Base-by-base conservation (phyloP, 2,113 vertebrate species). In the Willisornis vidua region DNA sequence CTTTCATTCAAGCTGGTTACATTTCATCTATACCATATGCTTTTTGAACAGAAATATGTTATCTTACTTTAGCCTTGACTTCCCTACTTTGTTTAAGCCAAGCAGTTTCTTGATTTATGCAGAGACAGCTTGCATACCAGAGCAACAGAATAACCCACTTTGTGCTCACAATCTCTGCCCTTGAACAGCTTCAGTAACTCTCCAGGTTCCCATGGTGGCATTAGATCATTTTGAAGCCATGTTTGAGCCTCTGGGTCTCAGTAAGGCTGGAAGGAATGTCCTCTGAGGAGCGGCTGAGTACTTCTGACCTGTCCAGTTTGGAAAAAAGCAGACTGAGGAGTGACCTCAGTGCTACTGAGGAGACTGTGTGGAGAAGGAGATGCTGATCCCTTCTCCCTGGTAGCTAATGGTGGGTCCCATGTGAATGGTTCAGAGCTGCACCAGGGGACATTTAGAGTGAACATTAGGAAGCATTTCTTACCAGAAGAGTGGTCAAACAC, bases 121-220 rank as follows among this genome's bases (percentile, higher is more conserved):
- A 74, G 48, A 48, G 68, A 18, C 65, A 85, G 70, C 68, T 58
- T 78, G 70, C 55, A 41, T 14, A 31, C 43, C 55, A 81, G 13
- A 90, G 82, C 82, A 90, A 85, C 54, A 76, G 29, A 93, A 33
- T 65, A 93, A 75, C 70, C 57, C 43, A 37, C 67, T 85, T 81
- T 85, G 65, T 85, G 77, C 70, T 94, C 84, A 57, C 26, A 41
- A 19, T 39, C 48, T 74, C 29, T 78, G 74, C 46, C 88, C 81
- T 87, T 87, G 68, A 84, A 84, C 15, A 58, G 20, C 19, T 82
- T 70, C 74, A 41, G 0, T 39, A 8, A 1, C 22, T 18, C 43
- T 54, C 46, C 37, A 22, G 13, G 28, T 48, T 87, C 65, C 61
- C 66, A 22, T 1, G 17, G 66, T 3, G 2, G 19, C 1, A 0